Percentiles rank a stretch among this genome's conserved stretches.
Evolutionary conservation across 2,888 invertebrate genomes (phyloP).

Genomic region (Theretra japonica): DNA sequence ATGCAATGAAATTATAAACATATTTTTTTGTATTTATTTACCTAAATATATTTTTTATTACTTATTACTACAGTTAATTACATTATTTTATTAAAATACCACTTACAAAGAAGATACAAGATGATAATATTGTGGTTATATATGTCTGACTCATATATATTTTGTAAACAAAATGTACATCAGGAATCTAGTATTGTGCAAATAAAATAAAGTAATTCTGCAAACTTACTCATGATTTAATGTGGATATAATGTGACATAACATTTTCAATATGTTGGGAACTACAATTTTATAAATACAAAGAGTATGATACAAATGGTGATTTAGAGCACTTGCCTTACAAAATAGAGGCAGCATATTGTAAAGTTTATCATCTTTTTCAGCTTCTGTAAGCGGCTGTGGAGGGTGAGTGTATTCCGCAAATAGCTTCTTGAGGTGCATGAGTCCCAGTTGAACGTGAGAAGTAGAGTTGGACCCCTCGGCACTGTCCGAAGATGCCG

Average conservation of each 20-base stretch:
- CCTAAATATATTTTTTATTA: too few relatives aligned
- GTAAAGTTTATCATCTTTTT: conserved; percentile 96
- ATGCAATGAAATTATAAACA: too few relatives aligned
- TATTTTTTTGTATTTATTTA: too few relatives aligned
- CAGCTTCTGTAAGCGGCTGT: conserved; percentile 90
- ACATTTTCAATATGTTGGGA: background rate
- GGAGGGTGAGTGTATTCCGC: conserved; percentile 96
- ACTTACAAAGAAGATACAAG: background rate
- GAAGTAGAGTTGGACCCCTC: conserved; percentile 87
- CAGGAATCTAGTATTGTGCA: background rate
- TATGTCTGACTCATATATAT: background rate
- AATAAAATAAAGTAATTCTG: background rate
- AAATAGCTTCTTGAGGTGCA: conserved; percentile 98
- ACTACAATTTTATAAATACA: background rate
- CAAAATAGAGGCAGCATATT: conserved; percentile 99
- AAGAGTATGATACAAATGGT: background rate
- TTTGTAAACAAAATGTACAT: conserved; percentile 4
- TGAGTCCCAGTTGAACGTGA: conserved; percentile 95
- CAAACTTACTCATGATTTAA: background rate
- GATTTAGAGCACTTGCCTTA: conserved; percentile 87
- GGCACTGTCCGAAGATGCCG: conserved; percentile 81
- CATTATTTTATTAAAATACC: background rate
- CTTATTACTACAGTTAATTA: too few relatives aligned
- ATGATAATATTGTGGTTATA: background rate
- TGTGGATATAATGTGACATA: background rate